Base-by-base conservation (phyloP, 2,888 invertebrate species). In the Notocelia uddmanniana region DNA sequence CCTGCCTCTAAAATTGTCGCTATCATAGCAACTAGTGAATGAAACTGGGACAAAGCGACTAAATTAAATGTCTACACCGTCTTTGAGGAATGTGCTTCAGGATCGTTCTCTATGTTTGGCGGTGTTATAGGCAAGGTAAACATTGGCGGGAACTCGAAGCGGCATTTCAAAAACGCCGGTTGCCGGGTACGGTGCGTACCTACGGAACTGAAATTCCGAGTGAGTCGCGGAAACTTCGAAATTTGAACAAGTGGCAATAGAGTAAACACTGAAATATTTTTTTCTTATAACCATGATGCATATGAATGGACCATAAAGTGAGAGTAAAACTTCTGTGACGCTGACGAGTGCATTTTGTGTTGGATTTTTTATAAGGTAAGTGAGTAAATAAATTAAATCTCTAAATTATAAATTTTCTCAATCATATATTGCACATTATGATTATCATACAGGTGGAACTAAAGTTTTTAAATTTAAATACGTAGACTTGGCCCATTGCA, bases 111-210 rank as follows among this genome's bases (percentile, higher is more conserved):
- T 71, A 19, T 21, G 21, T 60, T 71, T 54, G 37, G 67, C 63
- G 58, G 71, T 67, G 66, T 74, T 68, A 41, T 68, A 62, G 37
- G 68, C 62, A 73, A 74, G 74, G 78, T 71, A 66, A 67, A 78
- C 81, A 81, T 84, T 84, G 85, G 85, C 86, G 86, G 76, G 77
- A 76, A 76, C 74, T 73, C 70, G 73, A 68, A 72, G 76, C 75
- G 79, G 79, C 84, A 84, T 84, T 84, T 81, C 79, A 84, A 85
- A 85, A 85, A 81, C 78, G 81, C 85, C 82, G 85, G 81, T 79
- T 83, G 81, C 77, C 80, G 79, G 78, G 71, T 67, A 76, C 76
- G 73, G 26, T 60, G 41, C 59, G 60, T 18, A 34, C 31, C n/a
- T 75, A 64, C 57, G 76, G 74, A 69, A 76, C 76, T 73, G 69